A percentile compares a stretch with the other conserved stretches of the same genome.
Evolutionary conservation across 2,888 invertebrate species (phyloP).

Genomic region (Sussaba pulchella): DNA sequence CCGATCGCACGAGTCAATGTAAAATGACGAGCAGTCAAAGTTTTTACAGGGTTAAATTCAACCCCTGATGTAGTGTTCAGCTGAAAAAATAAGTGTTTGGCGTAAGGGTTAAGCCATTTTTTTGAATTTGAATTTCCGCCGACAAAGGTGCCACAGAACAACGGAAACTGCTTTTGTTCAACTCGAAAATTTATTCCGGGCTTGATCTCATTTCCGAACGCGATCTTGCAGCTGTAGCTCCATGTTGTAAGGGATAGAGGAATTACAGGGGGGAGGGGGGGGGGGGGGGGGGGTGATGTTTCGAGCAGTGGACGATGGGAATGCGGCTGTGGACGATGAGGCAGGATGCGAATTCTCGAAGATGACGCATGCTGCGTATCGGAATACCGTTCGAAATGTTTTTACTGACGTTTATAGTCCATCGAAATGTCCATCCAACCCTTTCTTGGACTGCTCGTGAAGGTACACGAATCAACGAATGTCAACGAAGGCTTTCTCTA

Average conservation of each 20-base stretch:
- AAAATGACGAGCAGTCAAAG: no score
- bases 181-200: conserved; percentile 8
- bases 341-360: conserved; percentile 15
- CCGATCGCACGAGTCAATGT: no score
- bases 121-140: no score
- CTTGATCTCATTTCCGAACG: conserved; percentile 10
- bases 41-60: no score
- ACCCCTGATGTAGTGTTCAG: no score
- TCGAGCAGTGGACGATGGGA: conserved; percentile 7
- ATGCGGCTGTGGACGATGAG: conserved; percentile 19
- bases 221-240: not conserved
- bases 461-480: no score
- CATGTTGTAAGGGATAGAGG: no score
- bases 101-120: no score
- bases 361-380: conserved; percentile 29
- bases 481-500: not conserved
- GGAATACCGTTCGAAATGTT: conserved; percentile 16
- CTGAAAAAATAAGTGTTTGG: no score
- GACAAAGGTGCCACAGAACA: conserved; percentile 2
- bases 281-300: not conserved
- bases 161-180: not conserved
- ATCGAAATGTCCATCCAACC: not conserved
- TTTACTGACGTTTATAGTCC: not conserved
- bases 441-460: no score
- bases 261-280: no score